Evolutionary conservation across 2,888 invertebrate genomes (phyloP).

Genomic region (Hecatera dysodea): DNA sequence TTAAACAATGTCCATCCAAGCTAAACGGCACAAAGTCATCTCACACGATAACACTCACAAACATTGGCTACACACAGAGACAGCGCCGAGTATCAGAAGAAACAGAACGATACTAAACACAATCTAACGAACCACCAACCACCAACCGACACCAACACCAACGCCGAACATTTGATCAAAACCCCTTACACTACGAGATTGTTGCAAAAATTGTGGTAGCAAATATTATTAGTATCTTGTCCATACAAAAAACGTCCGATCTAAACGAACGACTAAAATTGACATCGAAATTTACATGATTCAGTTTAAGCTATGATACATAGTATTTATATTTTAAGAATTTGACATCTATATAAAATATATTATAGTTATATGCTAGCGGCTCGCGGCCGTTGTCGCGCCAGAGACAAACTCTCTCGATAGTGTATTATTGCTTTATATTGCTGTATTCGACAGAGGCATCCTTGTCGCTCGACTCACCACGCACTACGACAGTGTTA

Average conservation of each 20-base stretch:
- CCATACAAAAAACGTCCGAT: conserved; percentile 82
- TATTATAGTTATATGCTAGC: conserved; percentile 74
- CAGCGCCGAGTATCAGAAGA: conserved; percentile 59
- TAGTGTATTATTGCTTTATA: conserved; percentile 54
- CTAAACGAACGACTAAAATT: conserved; percentile 87
- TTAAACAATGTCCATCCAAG: background rate
- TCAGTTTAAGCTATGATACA: conserved; percentile 88
- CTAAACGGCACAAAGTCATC: conserved; percentile 5
- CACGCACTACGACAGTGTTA: conserved; percentile 3
- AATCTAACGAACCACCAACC: conserved; percentile 71
- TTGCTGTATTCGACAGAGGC: conserved; percentile 31
- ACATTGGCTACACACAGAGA: conserved; percentile 52
- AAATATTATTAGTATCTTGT: conserved; percentile 75
- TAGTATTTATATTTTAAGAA: conserved; percentile 81
- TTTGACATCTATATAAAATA: conserved; percentile 89
- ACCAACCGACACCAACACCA: conserved; percentile 73
- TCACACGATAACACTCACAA: conserved; percentile 32
- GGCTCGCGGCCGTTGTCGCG: conserved; percentile 23
- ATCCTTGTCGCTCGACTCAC: conserved; percentile 17
- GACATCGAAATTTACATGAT: conserved; percentile 89
- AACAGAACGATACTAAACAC: conserved; percentile 68
- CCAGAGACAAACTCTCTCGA: conserved; percentile 9
- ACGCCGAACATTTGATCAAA: conserved; percentile 83
- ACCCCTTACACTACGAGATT: conserved; percentile 80
- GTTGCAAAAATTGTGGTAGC: conserved; percentile 89